A percentile compares a stretch with the other conserved stretches of the same genome.
phyloP scores from a whole-genome alignment of 2,113 vertebrate species.

The Neolamprologus brichardi region DNA sequence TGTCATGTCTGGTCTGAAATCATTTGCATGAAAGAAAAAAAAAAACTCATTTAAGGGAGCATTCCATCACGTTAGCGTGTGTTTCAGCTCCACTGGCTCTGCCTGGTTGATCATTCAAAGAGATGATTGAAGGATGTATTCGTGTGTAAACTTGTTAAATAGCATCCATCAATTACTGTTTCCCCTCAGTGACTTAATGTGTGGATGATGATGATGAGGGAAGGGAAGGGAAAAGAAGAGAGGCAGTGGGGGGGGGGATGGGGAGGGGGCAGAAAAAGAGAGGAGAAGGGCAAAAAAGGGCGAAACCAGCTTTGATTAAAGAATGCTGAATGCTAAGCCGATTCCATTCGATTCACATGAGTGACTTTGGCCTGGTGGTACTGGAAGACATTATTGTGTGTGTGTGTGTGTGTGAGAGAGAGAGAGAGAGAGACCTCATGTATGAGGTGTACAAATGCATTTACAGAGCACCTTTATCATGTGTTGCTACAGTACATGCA shows the following conservation, averaged over 20 bases:
- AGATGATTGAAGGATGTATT: constrained; percentile 52
- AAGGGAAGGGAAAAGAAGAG: background rate
- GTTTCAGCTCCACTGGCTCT: constrained; percentile 24
- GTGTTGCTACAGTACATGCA: background rate
- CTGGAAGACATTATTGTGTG: background rate
- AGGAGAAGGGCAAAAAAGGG: background rate
- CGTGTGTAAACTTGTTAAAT: constrained; percentile 59
- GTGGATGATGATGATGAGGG: constrained; percentile 62
- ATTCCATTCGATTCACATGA: constrained; percentile 43
- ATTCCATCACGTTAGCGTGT: constrained; percentile 10
- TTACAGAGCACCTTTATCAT: background rate
- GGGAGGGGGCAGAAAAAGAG: background rate
- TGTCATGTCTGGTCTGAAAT: constrained; percentile 14
- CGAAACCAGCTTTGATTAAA: constrained; percentile 10
- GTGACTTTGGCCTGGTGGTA: constrained; percentile 20
- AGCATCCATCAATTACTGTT: constrained; percentile 62
- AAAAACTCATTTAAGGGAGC: constrained; percentile 34
- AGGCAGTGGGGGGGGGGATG: background rate
- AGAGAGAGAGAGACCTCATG: background rate
- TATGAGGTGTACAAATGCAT: background rate
- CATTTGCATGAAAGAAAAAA: constrained; percentile 49
- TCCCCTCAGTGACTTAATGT: constrained; percentile 59
- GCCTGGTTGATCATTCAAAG: background rate
- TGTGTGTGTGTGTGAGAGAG: background rate
- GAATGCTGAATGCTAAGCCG: constrained; percentile 38